Base-by-base conservation (phyloP, 2,888 invertebrate species). In the Pollenia angustigena region DNA sequence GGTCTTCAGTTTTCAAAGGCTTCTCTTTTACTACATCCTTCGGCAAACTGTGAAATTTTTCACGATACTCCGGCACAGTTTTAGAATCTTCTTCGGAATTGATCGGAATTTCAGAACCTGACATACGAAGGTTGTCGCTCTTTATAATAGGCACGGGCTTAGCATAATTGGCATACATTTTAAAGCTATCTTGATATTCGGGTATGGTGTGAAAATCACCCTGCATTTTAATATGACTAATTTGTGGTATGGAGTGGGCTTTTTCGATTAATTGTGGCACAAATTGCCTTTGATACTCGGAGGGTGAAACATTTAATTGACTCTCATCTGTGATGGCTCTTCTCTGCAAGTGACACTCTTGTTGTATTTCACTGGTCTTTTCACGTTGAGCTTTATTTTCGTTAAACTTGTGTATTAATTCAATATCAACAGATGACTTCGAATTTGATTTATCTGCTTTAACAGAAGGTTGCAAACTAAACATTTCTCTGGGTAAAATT, bases 101-200 rank as follows among this genome's bases (percentile, higher is more conserved):
- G 0, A 83, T 71, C 14, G 88, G 88, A 2, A 89, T 88, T 32
- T 92, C 91, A 7, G 91, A 90, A 4, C 92, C 92, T 8, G 91
- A 90, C 40, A 92, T 87, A 11, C 89, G 91, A 44, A 93, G 88
- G 81, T 93, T 93, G 83, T 93, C 93, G 14, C 88, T 89, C 87
- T 93, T 93, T 81, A 92, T 93, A 48, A 93, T 93, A 50, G 93
- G 92, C 2, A 92, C 92, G 81, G 93, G 92, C 81, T 93, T 93
- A 18, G 92, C 91, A 81, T 93, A 93, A 84, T 90, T 91, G 78
- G 93, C 93, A 79, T 93, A 93, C 90, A 90, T 92, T 85, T 92
- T 93, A 58, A 91, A 93, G 87, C 91, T 92, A 58, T 93, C 93
- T 74, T 90, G 90, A 82, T 93, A 93, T 85, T 93, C 93, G 6